Percentiles rank a stretch among this genome's conserved stretches.
These are phyloP conservation scores for Tauraco hartlaubi DNA, from an alignment of 2,797 vertebrate species.

Conservation along the genomic window DNA sequence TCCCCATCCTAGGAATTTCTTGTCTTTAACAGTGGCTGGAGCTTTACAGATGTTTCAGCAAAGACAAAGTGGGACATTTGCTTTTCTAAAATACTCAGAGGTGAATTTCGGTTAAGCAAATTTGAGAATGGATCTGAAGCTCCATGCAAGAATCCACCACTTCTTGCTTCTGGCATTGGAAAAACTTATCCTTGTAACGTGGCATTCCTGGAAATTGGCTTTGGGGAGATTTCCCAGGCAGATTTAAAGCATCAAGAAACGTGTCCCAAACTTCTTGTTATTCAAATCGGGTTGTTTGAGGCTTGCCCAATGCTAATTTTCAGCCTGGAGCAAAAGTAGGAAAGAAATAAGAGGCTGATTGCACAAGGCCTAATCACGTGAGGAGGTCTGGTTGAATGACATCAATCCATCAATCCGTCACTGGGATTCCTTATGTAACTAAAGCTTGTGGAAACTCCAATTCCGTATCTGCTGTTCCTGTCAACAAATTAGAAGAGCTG, in stretches of 20 bases:
- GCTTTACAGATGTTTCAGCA: background rate
- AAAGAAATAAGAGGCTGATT: conserved; percentile 2
- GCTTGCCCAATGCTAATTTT: conserved; percentile 15
- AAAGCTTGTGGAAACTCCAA: conserved; percentile 1
- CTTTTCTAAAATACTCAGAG: background rate
- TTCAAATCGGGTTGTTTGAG: background rate
- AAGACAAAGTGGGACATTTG: background rate
- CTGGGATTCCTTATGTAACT: background rate
- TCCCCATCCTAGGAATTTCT: background rate
- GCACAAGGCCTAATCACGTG: background rate
- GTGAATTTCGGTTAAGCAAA: background rate
- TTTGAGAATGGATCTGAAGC: background rate
- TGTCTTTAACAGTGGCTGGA: background rate
- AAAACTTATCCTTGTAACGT: accelerated
- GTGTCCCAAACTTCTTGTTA: background rate
- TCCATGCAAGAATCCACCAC: background rate
- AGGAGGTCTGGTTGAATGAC: conserved; percentile 1
- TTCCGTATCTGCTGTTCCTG: background rate
- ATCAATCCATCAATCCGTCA: background rate
- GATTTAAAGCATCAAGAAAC: background rate
- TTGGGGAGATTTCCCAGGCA: background rate
- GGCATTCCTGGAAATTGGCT: background rate
- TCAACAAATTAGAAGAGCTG: background rate
- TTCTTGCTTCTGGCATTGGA: background rate
- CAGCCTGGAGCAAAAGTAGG: background rate